Conservation (phyloP, 2,888 invertebrate genomes). For the Hyppa rectilinea region DNA sequence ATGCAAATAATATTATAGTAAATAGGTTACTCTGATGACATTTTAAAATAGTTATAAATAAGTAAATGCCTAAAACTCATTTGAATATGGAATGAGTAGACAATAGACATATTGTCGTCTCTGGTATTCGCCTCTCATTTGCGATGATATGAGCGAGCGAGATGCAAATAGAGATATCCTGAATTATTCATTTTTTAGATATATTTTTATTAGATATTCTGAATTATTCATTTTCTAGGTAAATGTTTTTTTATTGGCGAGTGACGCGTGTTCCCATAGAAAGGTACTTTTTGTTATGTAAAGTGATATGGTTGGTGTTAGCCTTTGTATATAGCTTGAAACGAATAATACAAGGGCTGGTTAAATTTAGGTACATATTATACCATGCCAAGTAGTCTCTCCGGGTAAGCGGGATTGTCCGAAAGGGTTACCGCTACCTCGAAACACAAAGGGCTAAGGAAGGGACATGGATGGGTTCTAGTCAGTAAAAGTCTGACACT, state of each 20-base stretch:
- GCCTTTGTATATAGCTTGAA: not conserved
- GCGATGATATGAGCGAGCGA: not conserved
- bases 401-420: too few relatives aligned
- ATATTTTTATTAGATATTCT: too few relatives aligned
- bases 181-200: too few relatives aligned
- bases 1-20: constrained; percentile 21
- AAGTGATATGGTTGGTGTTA: constrained; percentile 21
- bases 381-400: too few relatives aligned
- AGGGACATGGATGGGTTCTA: too few relatives aligned
- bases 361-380: too few relatives aligned
- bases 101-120: not conserved
- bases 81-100: not conserved
- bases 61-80: too few relatives aligned
- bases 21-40: constrained; percentile 10
- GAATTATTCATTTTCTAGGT: too few relatives aligned
- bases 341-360: not conserved
- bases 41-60: constrained; percentile 12
- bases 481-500: too few relatives aligned
- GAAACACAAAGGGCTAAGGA: too few relatives aligned
- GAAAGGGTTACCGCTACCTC: too few relatives aligned
- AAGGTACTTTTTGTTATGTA: not conserved
- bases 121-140: not conserved
- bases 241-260: not conserved
- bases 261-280: not conserved
- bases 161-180: too few relatives aligned